Evolutionary conservation across 2,888 invertebrate species (phyloP).

Genomic region (Amiota minor): DNA sequence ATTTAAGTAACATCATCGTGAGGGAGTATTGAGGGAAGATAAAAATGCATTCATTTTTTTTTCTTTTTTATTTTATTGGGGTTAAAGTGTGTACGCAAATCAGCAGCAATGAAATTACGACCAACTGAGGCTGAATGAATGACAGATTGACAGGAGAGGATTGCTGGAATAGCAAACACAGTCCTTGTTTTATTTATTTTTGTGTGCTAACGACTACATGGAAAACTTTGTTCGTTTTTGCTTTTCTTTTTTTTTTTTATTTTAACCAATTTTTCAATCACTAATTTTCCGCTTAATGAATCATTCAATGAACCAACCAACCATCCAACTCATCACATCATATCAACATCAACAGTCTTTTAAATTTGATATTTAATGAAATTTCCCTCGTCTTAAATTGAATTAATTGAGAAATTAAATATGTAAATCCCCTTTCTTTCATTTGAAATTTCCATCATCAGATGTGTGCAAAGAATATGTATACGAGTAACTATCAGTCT

Average conservation of each 20-base stretch:
- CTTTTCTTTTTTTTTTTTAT: background rate
- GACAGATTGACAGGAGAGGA: background rate
- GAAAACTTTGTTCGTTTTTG: background rate
- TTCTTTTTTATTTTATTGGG: too few species aligned
- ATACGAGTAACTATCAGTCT: too few species aligned
- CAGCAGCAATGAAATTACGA: conserved; percentile 26
- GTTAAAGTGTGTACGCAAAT: conserved; percentile 24
- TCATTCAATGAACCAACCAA: too few species aligned
- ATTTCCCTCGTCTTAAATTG: too few species aligned
- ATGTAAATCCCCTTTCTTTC: too few species aligned
- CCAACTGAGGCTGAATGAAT: background rate
- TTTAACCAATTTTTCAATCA: background rate
- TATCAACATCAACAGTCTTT: too few species aligned
- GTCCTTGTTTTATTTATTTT: background rate
- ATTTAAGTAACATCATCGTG: conserved; percentile 1
- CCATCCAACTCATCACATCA: too few species aligned
- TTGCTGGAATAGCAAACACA: background rate
- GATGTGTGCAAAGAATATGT: too few species aligned
- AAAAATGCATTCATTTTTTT: background rate
- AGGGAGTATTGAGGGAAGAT: background rate
- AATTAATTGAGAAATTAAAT: too few species aligned
- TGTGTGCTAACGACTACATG: background rate
- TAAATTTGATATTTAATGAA: too few species aligned
- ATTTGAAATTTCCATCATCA: too few species aligned
- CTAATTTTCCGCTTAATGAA: too few species aligned